Base-by-base conservation (phyloP, 2,113 vertebrate genomes). In the Climacteris rufus region DNA sequence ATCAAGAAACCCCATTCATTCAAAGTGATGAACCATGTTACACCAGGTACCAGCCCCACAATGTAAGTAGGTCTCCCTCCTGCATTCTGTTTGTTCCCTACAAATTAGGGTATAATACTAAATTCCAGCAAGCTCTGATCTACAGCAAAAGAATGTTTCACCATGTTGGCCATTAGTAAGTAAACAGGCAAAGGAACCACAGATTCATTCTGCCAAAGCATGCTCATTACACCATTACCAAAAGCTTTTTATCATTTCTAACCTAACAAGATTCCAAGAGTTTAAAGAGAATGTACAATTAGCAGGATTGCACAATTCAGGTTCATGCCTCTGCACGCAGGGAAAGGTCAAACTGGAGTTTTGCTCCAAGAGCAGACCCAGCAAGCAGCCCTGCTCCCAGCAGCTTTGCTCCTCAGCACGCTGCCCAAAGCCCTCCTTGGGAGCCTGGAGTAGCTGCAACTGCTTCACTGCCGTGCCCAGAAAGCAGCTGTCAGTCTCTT, bases 311-410 rank as follows among this genome's bases (percentile, higher is more conserved):
- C 89, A 91, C 82, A 96, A 93, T 54, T 42, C 54, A 45, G 1
- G 30, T 65, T 96, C 95, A 59, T 91, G 96, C 74, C 87, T 72
- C 91, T 74, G 47, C 75, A 3, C 25, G 83, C 94, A 93, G n/a
- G 33, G 60, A 89, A 87, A 81, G 47, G 88, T 78, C 79, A 83
- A 70, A 77, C 33, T 37, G 0, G 0, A 88, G 91, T 82, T 80
- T 11, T 86, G 85, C 59, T 91, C 47, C 87, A 40, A 0, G 23
- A 85, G 40, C 50, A 76, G 27, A 57, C 42, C 9, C 75, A 93
- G 40, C 57, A 80, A 14, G 15, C 1, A 56, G 50, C 40, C 45
- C 42, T 23, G 68, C 59, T 74, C 44, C 14, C 20, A 45, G 78
- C 0, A 31, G 31, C 28, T 70, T 6, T 4, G n/a, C 27, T 47